Evolutionary conservation across 2,113 vertebrate genomes (phyloP).

Genomic region (Amia ocellicauda): DNA sequence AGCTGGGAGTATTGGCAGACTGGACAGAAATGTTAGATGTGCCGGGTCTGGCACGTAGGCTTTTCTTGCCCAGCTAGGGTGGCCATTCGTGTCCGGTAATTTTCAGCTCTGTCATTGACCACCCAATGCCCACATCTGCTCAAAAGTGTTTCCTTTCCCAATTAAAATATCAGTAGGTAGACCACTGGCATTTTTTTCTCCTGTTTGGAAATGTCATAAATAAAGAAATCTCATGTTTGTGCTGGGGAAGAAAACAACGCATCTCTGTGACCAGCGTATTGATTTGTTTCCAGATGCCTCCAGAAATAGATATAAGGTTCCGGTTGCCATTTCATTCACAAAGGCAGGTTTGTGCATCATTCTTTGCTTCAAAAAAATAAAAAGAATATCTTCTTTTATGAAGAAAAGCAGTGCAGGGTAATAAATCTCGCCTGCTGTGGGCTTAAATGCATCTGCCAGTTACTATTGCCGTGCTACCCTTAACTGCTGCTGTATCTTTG

Average conservation of each 20-base stretch:
- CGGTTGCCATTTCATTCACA: constrained; percentile 15
- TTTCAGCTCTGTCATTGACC: too few relatives aligned
- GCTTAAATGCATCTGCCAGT: background rate
- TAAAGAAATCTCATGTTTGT: constrained; percentile 5
- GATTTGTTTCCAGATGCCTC: constrained; percentile 2
- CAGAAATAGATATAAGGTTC: background rate
- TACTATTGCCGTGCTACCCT: background rate
- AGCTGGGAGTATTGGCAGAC: too few relatives aligned
- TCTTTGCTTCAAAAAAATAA: constrained; percentile 15
- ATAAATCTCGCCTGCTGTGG: constrained; percentile 16
- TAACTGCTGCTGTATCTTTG: constrained; percentile 7
- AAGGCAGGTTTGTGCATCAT: constrained; percentile 1
- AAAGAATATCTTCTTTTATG: too few relatives aligned
- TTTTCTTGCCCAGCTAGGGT: too few relatives aligned
- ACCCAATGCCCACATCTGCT: too few relatives aligned
- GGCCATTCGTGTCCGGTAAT: too few relatives aligned
- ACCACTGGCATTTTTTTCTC: too few relatives aligned
- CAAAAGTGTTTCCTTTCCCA: constrained; percentile 6
- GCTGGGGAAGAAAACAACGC: constrained; percentile 7
- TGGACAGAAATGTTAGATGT: too few relatives aligned
- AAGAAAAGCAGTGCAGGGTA: constrained; percentile 4
- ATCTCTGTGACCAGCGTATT: constrained; percentile 6
- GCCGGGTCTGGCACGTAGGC: too few relatives aligned
- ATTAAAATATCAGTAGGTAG: too few relatives aligned
- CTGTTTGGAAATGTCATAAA: too few relatives aligned